Conservation (phyloP, 1,140 invertebrate genomes). For the Triops longicaudatus region DNA sequence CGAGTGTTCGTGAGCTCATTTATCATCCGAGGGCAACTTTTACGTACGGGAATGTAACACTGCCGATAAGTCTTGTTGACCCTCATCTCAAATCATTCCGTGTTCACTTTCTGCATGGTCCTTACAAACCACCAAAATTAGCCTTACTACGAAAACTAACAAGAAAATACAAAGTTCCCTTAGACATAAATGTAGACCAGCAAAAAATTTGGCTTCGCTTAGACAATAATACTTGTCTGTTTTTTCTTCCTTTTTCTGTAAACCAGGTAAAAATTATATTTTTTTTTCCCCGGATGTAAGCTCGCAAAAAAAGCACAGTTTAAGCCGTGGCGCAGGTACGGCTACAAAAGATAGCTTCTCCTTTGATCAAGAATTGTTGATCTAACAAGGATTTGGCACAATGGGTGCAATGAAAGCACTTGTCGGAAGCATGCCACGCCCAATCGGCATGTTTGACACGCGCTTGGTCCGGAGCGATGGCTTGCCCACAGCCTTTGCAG, state of each 20-base stretch:
- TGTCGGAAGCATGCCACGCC: constrained; percentile 65
- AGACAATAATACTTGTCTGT: neutral
- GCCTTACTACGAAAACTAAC: neutral
- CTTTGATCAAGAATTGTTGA: constrained; percentile 45
- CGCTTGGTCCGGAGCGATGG: constrained; percentile 65
- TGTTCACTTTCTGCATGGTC: neutral
- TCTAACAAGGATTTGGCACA: constrained; percentile 63
- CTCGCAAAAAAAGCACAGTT: neutral
- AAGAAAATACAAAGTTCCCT: neutral
- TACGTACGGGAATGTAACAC: neutral
- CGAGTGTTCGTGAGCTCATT: neutral
- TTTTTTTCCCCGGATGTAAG: neutral
- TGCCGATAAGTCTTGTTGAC: neutral
- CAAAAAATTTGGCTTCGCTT: neutral
- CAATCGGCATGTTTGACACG: constrained; percentile 62
- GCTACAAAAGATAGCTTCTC: constrained; percentile 37
- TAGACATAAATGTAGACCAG: neutral
- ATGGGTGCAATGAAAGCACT: constrained; percentile 63
- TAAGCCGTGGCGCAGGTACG: constrained; percentile 22
- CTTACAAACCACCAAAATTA: neutral
- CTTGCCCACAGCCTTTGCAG: constrained; percentile 57
- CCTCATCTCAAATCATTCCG: neutral
- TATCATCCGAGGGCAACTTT: neutral
- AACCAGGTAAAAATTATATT: neutral
- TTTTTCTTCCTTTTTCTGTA: neutral